Base-by-base conservation (phyloP, 2,888 invertebrate species). In the Macaria notata region DNA sequence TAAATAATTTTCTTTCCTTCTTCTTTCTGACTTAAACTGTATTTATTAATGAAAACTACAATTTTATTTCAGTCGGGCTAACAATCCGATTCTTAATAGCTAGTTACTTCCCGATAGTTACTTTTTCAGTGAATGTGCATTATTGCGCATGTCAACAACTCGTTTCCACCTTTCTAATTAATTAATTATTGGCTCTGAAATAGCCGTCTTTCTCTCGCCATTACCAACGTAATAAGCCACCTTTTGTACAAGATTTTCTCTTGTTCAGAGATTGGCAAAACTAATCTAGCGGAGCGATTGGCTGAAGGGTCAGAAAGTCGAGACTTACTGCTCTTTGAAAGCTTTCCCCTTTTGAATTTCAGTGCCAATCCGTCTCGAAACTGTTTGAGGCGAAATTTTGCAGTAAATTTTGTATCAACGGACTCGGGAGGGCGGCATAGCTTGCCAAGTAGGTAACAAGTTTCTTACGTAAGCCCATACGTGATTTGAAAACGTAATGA, bases 401-500 rank as follows among this genome's bases (percentile, higher is more conserved):
- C 6, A 54, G 48, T 33, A 49, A 56, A 62, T 61, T 59, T 54
- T 58, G 33, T 49, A 8, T 31, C 31, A 43, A 54, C 43, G 9
- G 53, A 52, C 60, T 53, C 46, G 52, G 7, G 39, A 60, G 49
- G 45, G 46, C 55, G 49, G 63, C 58, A 19, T 19, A 19, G 51
- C 59, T 53, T 67, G 56, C 61, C 64, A 66, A 64, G 55, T 56
- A 48, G 54, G 57, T 58, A 61, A 64, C 61, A 65, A 59, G 53
- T 52, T 30, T 49, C 52, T 59, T 59, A 52, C 46, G 52, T 59
- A 58, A 59, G 36, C 31, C 0, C 31, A 31, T 45, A 56, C 50
- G 56, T 56, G 50, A 39, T 9, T 54, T 43, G 43, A 41, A 49
- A 63, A 64, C 44, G 60, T 56, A 50, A 54, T 64, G 52, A 53